Evolutionary conservation across 2,888 invertebrate species (phyloP), one percentile per base, ranked within the genome.

Genomic region (Ctenicera cuprea): DNA sequence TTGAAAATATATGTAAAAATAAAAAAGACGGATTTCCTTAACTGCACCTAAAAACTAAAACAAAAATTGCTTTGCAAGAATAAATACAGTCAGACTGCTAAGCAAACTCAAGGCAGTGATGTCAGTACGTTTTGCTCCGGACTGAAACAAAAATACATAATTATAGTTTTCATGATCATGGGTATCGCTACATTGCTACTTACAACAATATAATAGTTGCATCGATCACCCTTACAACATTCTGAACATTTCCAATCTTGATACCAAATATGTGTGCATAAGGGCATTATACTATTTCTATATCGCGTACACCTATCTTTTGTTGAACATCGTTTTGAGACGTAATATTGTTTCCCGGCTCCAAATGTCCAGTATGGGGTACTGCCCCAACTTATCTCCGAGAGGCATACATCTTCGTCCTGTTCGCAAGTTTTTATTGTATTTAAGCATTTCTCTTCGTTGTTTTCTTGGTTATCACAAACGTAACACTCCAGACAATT

Each of bases 181-280:
- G 2, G 16, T n/a, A 1, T 30, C 26, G n/a, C n/a, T n/a, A n/a
- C n/a, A n/a, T 33, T 16, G 22, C 5, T 12, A 93, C 96, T 95
- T 89, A 98, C 97, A 85, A 98, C 95, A 62, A 97, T 92, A 86
- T 93, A 98, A 86, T 95, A 98, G 87, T 98, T 98, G 87, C 98
- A 98, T 67, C 96, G 91, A 86, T 98, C 98, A 62, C 98, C 98
- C 83, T 94, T 94, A 85, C 98, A 98, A 87, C 98, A 98, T 85
- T 98, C 97, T 0, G 95, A 94, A 87, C 98, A 98, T 77, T 94
- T 93, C 98, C 98, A 98, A 87, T 98, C 98, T 84, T 96, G 94
- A 83, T 97, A 98, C 97, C 96, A 96, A 80, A 97, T 95, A 82
- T 96, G 93, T 0, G 96, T 95, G 83, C 97, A 97, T 73, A 92